phyloP scores from a whole-genome alignment of 1,140 invertebrate genomes.

The Listronotus oregonensis region DNA sequence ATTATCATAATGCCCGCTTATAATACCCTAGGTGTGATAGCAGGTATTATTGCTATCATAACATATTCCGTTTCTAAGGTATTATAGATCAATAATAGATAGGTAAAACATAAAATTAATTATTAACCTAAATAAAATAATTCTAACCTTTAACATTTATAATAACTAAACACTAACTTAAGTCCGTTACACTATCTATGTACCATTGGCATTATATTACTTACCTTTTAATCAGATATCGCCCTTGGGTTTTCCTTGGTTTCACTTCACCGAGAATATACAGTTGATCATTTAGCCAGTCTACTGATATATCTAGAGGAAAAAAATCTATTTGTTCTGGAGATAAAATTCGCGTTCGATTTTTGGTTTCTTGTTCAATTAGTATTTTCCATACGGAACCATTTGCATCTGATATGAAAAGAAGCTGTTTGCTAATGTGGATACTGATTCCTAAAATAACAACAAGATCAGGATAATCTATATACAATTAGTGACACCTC shows the following conservation, averaged over 20 bases:
- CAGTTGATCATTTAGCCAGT: slow-evolving; percentile 84
- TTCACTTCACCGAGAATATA: slow-evolving; percentile 74
- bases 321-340: slow-evolving; percentile 63
- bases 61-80: too few species aligned
- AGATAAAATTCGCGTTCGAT: slow-evolving; percentile 61
- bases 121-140: too few species aligned
- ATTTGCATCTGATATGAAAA: slow-evolving; percentile 76
- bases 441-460: slow-evolving; percentile 72
- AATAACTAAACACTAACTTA: too few species aligned
- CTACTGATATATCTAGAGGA: slow-evolving; percentile 74
- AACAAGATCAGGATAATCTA: too few species aligned
- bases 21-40: too few species aligned
- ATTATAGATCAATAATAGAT: too few species aligned
- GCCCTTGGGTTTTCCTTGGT: slow-evolving; percentile 20
- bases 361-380: slow-evolving; percentile 50
- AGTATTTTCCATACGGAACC: slow-evolving; percentile 65
- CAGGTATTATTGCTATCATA: too few species aligned
- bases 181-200: too few species aligned
- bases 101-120: too few species aligned
- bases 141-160: too few species aligned
- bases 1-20: too few species aligned
- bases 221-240: slow-evolving; percentile 73
- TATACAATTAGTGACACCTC: too few species aligned
- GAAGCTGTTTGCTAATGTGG: slow-evolving; percentile 68
- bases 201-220: background rate